phyloP scores from a whole-genome alignment of 2,888 invertebrate genomes.

The Agonopterix alstromeriana region DNA sequence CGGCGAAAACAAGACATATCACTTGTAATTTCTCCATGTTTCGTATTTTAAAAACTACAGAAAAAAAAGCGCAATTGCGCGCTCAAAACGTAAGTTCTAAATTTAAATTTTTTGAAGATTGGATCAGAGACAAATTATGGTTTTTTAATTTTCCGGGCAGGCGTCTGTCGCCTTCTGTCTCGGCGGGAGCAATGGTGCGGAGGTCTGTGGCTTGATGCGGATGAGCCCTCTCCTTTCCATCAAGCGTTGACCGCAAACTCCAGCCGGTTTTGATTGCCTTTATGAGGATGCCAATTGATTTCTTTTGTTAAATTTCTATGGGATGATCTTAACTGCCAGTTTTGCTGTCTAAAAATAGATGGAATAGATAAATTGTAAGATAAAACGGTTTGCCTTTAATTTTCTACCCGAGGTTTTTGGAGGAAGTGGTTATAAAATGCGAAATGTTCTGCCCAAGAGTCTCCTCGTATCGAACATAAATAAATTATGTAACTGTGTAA shows the following conservation, averaged over 20 bases:
- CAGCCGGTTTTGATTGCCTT: background rate
- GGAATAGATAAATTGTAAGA: too few relatives aligned
- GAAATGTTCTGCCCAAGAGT: too few relatives aligned
- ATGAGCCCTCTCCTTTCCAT: slow-evolving; percentile 38
- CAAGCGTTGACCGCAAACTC: slow-evolving; percentile 34
- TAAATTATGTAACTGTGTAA: too few relatives aligned
- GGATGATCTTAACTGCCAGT: too few relatives aligned
- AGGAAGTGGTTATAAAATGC: too few relatives aligned
- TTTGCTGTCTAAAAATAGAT: too few relatives aligned
- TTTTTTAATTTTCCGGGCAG: slow-evolving; percentile 16
- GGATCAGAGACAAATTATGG: slow-evolving; percentile 7
- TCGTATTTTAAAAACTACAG: slow-evolving; percentile 8
- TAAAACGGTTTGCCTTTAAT: too few relatives aligned
- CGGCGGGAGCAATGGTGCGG: slow-evolving; percentile 49
- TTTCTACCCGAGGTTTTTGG: too few relatives aligned
- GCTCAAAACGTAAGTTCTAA: slow-evolving; percentile 2
- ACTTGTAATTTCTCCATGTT: slow-evolving; percentile 50
- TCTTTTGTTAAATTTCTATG: background rate
- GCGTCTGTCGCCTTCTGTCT: slow-evolving; percentile 48
- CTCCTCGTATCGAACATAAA: too few relatives aligned
- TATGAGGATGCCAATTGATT: background rate
- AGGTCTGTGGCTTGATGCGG: slow-evolving; percentile 18
- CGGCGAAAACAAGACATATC: slow-evolving; percentile 44
- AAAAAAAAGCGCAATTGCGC: slow-evolving; percentile 10
- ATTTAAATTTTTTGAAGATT: slow-evolving; percentile 9